Conservation (phyloP, 2,888 invertebrate species). For the Dorcus hopei region DNA sequence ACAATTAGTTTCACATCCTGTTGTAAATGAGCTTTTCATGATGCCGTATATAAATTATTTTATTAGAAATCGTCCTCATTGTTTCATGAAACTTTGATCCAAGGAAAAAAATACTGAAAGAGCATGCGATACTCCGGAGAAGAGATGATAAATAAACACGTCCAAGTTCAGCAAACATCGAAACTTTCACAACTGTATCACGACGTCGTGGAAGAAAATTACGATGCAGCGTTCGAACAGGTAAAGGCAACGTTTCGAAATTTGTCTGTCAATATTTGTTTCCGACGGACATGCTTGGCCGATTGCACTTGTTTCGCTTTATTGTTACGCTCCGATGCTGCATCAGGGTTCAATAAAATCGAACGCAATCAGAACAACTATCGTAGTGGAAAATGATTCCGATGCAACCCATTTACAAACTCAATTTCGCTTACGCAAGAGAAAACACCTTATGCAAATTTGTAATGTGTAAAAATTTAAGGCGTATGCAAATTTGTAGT, state of each 20-base stretch:
- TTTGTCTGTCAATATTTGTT: not conserved
- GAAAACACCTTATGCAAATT: no score
- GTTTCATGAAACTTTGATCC: not conserved
- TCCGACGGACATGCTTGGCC: not conserved
- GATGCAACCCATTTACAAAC: no score
- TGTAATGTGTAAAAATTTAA: no score
- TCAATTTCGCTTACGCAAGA: no score
- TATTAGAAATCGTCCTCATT: not conserved
- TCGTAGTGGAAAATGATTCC: not conserved
- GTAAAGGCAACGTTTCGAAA: not conserved
- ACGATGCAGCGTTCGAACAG: not conserved
- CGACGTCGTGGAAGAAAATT: not conserved
- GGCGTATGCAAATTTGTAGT: no score
- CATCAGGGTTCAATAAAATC: conserved; percentile 1
- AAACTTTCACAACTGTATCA: conserved; percentile 6
- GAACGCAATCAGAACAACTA: not conserved
- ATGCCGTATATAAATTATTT: not conserved
- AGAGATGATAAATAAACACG: conserved; percentile 2
- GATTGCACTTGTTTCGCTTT: conserved; percentile 3
- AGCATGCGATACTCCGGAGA: not conserved
- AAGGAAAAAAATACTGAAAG: not conserved
- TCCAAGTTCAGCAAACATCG: conserved; percentile 4
- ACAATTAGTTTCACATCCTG: no score
- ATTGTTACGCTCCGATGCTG: conserved; percentile 3
- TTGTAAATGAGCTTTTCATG: no score